Evolutionary conservation across 2,797 vertebrate genomes (phyloP).

Genomic region (Rallus crepitans): DNA sequence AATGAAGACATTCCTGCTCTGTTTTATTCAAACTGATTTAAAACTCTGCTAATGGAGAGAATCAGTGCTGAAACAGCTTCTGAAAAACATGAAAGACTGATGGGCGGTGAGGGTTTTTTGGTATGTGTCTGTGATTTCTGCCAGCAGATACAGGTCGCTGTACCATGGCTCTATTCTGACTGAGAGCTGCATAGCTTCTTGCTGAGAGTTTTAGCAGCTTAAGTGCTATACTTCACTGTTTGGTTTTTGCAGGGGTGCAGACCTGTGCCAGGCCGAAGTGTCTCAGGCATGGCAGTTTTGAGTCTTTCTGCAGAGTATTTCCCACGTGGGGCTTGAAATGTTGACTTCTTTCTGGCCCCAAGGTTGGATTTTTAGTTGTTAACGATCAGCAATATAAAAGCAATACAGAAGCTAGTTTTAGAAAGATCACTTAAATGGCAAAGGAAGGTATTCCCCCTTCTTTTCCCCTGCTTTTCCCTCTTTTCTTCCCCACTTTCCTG

Average conservation of each 20-base stretch:
- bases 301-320: neutral
- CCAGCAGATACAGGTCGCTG: neutral
- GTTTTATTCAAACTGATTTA: neutral
- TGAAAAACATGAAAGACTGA: conserved; percentile 6
- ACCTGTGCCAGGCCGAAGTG: neutral
- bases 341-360: neutral
- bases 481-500: neutral
- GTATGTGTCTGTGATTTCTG: neutral
- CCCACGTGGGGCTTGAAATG: neutral
- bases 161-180: neutral
- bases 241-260: neutral
- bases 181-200: neutral
- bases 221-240: neutral
- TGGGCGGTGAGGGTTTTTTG: neutral
- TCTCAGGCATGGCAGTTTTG: neutral
- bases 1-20: neutral
- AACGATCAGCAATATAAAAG: neutral
- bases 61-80: neutral
- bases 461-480: neutral
- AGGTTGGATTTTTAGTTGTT: neutral
- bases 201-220: neutral
- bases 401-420: neutral
- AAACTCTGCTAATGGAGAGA: neutral
- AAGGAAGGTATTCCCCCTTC: neutral
- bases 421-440: neutral